Conservation (phyloP, 2,113 vertebrate genomes). For the Mormyrus iriodes region DNA sequence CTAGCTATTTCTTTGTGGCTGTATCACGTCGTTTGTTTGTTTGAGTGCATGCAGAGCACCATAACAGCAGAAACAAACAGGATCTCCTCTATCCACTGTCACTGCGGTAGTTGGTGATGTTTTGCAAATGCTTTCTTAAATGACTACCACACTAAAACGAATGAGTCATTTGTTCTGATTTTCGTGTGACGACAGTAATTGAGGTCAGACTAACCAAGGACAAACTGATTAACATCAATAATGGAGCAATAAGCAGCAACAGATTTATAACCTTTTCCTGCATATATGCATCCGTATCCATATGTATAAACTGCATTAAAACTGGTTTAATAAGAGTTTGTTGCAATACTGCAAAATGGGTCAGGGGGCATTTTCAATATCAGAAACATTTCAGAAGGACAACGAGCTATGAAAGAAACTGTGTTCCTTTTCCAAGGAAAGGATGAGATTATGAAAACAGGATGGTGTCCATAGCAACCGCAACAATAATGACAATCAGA, state of each 20-base stretch:
- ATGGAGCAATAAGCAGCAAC: background rate
- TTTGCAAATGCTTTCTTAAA: slow-evolving; percentile 3
- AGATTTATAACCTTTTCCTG: background rate
- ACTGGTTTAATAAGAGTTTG: background rate
- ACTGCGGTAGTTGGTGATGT: background rate
- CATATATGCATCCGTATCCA: background rate
- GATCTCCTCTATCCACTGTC: background rate
- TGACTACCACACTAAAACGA: background rate
- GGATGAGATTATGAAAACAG: slow-evolving; percentile 19
- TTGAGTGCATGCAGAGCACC: background rate
- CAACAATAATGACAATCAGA: slow-evolving; percentile 18
- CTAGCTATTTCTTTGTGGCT: background rate
- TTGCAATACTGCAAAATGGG: background rate
- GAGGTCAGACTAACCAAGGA: slow-evolving; percentile 2
- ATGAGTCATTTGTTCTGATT: slow-evolving; percentile 18
- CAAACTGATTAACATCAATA: background rate
- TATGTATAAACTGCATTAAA: background rate
- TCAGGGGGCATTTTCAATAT: slow-evolving; percentile 4
- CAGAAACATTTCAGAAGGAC: slow-evolving; percentile 8
- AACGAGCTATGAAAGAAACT: background rate
- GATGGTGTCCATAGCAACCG: slow-evolving; percentile 19
- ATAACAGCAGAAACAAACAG: background rate
- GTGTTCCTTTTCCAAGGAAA: slow-evolving; percentile 7
- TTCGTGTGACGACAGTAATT: background rate
- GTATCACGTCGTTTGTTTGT: background rate